These are phyloP conservation scores for Glyptemys insculpta DNA, from an alignment of 2,797 vertebrate genomes.

Conservation along the genomic window DNA sequence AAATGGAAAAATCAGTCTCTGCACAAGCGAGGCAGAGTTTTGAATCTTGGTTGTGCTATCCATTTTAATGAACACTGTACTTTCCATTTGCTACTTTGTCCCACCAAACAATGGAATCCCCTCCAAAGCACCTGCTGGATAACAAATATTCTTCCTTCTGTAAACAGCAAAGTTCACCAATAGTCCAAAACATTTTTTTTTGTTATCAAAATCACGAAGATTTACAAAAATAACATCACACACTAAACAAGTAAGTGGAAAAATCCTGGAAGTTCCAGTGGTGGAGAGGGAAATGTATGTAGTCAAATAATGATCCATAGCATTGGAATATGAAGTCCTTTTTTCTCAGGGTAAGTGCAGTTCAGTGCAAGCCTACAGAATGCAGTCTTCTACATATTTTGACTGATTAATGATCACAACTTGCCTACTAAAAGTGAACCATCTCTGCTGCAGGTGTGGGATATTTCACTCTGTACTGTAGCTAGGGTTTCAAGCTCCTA, in stretches of 20 bases:
- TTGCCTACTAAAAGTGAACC: not conserved
- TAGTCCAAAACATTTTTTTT: not conserved
- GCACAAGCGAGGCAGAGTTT: not conserved
- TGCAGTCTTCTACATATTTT: not conserved
- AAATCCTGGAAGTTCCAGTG: not conserved
- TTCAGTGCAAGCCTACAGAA: not conserved
- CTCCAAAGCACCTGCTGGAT: constrained; percentile 28
- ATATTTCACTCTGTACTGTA: not conserved
- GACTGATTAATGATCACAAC: not conserved
- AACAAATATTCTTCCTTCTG: constrained; percentile 6
- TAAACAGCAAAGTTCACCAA: constrained; percentile 16
- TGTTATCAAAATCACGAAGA: not conserved
- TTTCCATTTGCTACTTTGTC: constrained; percentile 38
- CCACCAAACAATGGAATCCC: constrained; percentile 37
- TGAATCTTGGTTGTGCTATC: not conserved
- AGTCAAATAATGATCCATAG: not conserved
- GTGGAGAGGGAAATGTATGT: not conserved
- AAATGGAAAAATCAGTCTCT: constrained; percentile 49
- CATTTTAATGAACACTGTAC: constrained; percentile 24
- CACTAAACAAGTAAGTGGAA: not conserved
- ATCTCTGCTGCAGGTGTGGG: not conserved
- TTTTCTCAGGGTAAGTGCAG: not conserved
- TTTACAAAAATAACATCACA: not conserved
- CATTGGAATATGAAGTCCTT: not conserved
- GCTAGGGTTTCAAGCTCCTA: not conserved